These are phyloP conservation scores for Hemibagrus wyckioides DNA, from an alignment of 2,113 vertebrate species.

Conservation along the genomic window DNA sequence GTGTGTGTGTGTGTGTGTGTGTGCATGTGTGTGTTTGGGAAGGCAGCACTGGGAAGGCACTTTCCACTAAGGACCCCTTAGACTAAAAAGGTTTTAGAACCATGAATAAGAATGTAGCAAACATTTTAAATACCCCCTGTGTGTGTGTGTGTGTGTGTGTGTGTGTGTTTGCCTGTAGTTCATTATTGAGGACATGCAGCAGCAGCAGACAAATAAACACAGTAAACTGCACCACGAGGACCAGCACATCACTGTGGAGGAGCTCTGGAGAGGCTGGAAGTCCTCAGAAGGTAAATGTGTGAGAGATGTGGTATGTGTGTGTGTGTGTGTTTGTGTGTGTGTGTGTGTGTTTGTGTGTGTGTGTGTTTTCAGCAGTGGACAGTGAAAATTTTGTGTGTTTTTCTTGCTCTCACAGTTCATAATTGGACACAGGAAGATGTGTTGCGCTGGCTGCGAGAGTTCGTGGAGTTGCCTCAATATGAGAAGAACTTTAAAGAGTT, in stretches of 20 bases:
- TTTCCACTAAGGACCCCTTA: background rate
- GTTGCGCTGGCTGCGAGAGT: conserved; percentile 77
- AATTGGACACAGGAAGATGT: conserved; percentile 77
- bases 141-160: background rate
- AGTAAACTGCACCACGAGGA: conserved; percentile 92
- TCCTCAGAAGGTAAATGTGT: conserved; percentile 88
- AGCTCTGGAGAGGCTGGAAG: conserved; percentile 95
- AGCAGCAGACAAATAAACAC: conserved; percentile 90
- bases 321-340: conserved; percentile 62
- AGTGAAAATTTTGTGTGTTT: background rate
- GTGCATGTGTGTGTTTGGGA: no score
- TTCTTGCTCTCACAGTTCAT: conserved; percentile 64
- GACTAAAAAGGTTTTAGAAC: background rate
- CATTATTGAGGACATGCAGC: conserved; percentile 96
- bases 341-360: background rate
- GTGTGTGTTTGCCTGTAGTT: conserved; percentile 69
- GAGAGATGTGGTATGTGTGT: background rate
- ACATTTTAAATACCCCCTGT: background rate
- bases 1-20: background rate
- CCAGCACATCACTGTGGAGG: conserved; percentile 94
- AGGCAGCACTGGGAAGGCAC: background rate
- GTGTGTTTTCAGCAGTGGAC: background rate
- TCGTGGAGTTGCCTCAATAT: conserved; percentile 95
- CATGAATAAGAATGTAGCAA: background rate
- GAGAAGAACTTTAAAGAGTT: conserved; percentile 92